Percentiles rank a stretch among this genome's conserved stretches.
phyloP scores from a whole-genome alignment of 2,113 vertebrate genomes.

The Leucoraja erinaceus region DNA sequence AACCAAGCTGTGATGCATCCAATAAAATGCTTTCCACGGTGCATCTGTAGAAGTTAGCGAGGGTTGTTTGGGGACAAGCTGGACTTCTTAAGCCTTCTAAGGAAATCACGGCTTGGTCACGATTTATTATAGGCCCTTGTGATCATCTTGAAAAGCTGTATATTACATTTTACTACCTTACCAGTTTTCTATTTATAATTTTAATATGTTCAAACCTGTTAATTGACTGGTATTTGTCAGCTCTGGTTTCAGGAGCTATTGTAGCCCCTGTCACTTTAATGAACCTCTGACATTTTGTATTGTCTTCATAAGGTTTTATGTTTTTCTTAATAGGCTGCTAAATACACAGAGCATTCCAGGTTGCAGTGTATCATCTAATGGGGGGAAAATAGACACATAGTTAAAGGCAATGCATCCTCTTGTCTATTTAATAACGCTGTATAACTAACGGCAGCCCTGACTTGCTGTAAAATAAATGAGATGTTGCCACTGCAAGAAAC shows the following conservation, averaged over 20 bases:
- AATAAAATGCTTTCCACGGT: too few species aligned
- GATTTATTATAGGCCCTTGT: neutral
- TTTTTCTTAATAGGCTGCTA: neutral
- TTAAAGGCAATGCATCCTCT: neutral
- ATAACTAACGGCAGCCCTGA: neutral
- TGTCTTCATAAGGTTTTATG: neutral
- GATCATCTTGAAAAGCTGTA: neutral
- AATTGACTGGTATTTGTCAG: neutral
- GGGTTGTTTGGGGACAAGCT: too few species aligned
- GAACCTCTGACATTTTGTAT: neutral
- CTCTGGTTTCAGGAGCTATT: neutral
- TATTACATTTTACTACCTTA: neutral
- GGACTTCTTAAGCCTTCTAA: too few species aligned
- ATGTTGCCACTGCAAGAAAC: neutral
- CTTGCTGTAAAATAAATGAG: neutral
- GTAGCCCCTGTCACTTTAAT: neutral
- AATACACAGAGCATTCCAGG: neutral
- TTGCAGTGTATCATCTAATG: neutral
- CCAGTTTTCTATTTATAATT: neutral
- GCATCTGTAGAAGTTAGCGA: too few species aligned
- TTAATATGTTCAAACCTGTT: neutral
- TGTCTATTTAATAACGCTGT: neutral
- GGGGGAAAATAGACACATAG: neutral
- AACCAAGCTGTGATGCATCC: too few species aligned
- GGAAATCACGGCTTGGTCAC: neutral